Base-by-base conservation (phyloP, 2,113 vertebrate species). In the Etia nguti region DNA sequence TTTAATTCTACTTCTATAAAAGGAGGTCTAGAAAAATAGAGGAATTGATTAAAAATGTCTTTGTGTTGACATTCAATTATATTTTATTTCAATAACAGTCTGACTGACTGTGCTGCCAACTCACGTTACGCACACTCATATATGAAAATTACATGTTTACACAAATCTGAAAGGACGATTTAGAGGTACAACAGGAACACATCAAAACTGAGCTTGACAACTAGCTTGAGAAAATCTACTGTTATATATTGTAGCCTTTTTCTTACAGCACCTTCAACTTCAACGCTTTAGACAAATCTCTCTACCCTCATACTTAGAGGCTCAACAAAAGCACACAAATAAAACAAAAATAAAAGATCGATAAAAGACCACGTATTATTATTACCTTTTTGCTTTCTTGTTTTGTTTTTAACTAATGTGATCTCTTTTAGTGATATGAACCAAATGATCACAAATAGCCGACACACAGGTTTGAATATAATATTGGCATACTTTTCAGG, bases 81-180 rank as follows among this genome's bases (percentile, higher is more conserved):
- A 48, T 26, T 73, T 73, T 18, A 46, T 26, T 48, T 73, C 68
- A 48, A 48, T 48, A 48, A 18, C 65, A 73, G 5, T 26, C 38
- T 70, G 36, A 70, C 11, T 24, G n/a, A 68, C 65, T 70, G 65
- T 41, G 36, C 36, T 70, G 36, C 36, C 65, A 43, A 24, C 36
- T 43, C 12, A 70, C 1, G 1, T 43, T 36, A 41, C 4, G 0
- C 7, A 43, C 1, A 18, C 48, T 0, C n/a, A 43, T 43, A 43
- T 24, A 70, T 41, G 34, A 70, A 70, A 70, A 43, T 43, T 70
- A 43, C 5, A 70, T 15, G n/a, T 41, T 41, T 41, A 41, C 20
- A 41, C n/a, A 43, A 70, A 70, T 70, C 62, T 70, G 12, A 70
- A 70, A 70, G 62, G 36, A 70, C 43, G 36, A 70, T 43, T 43